Evolutionary conservation across 2,797 vertebrate species (phyloP).

Genomic region (Myotis daubentonii): DNA sequence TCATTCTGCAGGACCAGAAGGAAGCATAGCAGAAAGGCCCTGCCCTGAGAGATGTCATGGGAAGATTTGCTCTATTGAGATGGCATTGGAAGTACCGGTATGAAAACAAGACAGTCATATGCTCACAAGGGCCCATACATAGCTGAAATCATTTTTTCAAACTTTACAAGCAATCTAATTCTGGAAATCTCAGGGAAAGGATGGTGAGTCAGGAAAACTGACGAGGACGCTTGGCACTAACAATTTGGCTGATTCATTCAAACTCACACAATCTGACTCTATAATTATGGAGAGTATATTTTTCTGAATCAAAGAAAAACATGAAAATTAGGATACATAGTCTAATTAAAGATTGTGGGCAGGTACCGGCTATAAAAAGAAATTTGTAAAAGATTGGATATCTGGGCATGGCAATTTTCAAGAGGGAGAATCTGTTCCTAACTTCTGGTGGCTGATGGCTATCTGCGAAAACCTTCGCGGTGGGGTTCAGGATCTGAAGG

Average conservation of each 20-base stretch:
- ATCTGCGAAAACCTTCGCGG: too few species aligned
- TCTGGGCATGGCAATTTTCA: background rate
- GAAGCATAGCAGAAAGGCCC: background rate
- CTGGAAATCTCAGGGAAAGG: background rate
- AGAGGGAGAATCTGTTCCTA: background rate
- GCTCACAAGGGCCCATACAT: background rate
- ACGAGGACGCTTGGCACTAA: background rate
- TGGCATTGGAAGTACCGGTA: background rate
- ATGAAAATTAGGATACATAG: background rate
- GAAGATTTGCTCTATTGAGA: background rate
- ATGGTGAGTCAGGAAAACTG: background rate
- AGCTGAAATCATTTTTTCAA: background rate
- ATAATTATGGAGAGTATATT: background rate
- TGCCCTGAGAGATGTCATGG: background rate
- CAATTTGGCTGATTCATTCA: background rate
- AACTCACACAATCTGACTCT: background rate
- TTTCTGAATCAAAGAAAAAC: slow-evolving; percentile 25
- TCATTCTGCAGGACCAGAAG: background rate
- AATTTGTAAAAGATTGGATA: background rate
- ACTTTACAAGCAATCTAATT: background rate
- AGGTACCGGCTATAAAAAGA: background rate
- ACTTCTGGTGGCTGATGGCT: background rate
- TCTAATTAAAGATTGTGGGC: background rate
- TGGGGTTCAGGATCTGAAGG: too few species aligned
- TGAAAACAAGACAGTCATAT: background rate